phyloP scores from a whole-genome alignment of 1,140 invertebrate species.

The Zaprionus kolodkinae region DNA sequence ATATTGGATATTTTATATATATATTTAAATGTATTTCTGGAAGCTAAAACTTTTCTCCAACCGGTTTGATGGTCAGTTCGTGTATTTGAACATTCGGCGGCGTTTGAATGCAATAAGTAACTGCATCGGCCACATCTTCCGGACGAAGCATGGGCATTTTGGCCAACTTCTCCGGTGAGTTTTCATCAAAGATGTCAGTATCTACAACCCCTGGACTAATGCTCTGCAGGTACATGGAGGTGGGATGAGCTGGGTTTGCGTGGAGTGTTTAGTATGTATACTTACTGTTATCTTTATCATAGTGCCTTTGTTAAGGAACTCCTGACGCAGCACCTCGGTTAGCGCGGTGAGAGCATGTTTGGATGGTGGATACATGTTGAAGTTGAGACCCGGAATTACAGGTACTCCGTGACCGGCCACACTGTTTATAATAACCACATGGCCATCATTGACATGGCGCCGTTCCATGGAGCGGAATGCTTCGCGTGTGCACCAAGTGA shows the following conservation, averaged over 20 bases:
- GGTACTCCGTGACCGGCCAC: conserved; percentile 85
- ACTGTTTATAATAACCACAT: conserved; percentile 84
- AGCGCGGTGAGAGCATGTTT: conserved; percentile 87
- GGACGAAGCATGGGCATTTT: conserved; percentile 71
- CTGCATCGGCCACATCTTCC: conserved; percentile 86
- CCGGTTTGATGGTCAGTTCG: conserved; percentile 64
- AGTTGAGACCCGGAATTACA: conserved; percentile 25
- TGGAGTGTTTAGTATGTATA: not conserved
- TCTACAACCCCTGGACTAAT: conserved; percentile 87
- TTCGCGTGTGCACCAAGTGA: conserved; percentile 86
- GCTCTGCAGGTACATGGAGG: conserved; percentile 81
- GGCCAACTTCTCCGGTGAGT: conserved; percentile 31
- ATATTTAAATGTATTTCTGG: not conserved
- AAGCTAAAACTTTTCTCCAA: conserved; percentile 61
- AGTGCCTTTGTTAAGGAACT: conserved; percentile 85
- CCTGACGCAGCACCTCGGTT: conserved; percentile 86
- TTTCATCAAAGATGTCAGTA: conserved; percentile 78
- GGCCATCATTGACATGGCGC: conserved; percentile 87
- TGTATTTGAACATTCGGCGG: conserved; percentile 86
- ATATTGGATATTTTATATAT: not conserved
- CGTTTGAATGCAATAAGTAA: conserved; percentile 86
- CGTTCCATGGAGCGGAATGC: conserved; percentile 87
- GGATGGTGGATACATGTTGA: conserved; percentile 86
- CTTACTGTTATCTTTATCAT: conserved; percentile 72
- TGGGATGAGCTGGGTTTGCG: not conserved